These are phyloP conservation scores for Sardina pilchardus DNA, from an alignment of 2,113 vertebrate species.

Conservation along the genomic window DNA sequence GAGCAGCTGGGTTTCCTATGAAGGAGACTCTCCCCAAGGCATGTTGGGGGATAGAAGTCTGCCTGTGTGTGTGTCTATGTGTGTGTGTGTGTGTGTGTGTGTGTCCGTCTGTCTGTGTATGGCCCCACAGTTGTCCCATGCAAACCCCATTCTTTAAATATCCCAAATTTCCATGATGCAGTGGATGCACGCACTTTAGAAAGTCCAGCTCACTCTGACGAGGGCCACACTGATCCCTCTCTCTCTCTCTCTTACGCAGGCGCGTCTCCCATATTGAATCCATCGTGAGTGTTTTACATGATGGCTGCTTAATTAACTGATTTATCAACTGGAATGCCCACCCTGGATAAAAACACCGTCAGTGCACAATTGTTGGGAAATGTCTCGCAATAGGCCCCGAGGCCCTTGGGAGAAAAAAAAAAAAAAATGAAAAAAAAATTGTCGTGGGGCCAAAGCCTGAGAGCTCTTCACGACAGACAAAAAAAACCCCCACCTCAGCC, in stretches of 20 bases:
- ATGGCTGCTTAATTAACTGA: neutral
- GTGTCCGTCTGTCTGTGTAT: neutral
- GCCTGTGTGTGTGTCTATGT: neutral
- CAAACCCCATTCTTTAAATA: constrained; percentile 18
- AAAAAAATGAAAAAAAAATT: neutral
- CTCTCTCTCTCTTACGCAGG: neutral
- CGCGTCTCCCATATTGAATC: neutral
- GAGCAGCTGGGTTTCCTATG: neutral
- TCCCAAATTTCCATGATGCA: constrained; percentile 6
- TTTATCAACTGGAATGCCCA: neutral
- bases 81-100: constrained; percentile 6
- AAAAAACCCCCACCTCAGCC: constrained; percentile 25
- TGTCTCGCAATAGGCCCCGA: neutral
- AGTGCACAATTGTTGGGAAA: neutral
- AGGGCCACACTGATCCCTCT: neutral
- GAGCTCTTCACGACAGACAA: neutral
- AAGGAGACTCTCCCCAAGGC: neutral
- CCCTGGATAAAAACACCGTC: neutral
- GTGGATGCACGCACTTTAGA: neutral
- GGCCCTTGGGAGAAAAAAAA: neutral
- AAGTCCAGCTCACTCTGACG: neutral
- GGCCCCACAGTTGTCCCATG: constrained; percentile 1
- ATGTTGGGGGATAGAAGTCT: neutral
- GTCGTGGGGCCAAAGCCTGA: neutral
- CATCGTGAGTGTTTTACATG: neutral